phyloP scores from a whole-genome alignment of 2,113 vertebrate species.

The Phylloscopus whistleri region DNA sequence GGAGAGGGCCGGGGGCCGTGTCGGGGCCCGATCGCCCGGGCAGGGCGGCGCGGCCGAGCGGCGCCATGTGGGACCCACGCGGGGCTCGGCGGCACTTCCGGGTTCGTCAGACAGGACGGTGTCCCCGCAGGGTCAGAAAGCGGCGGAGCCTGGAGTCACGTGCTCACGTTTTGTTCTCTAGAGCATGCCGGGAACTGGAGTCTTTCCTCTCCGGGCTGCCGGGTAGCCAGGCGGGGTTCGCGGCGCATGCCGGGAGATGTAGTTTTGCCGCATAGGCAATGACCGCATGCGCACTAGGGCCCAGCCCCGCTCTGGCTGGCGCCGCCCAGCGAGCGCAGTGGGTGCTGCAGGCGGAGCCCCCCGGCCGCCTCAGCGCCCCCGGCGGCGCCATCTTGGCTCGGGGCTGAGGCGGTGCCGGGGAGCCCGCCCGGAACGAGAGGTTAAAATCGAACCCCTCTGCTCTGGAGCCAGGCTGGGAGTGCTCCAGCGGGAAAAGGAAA shows the following conservation, averaged over 20 bases:
- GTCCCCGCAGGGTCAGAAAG: not conserved
- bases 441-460: not conserved
- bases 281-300: not conserved
- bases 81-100: not conserved
- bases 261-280: rapidly evolving
- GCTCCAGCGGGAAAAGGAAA: not conserved
- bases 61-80: not conserved
- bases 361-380: not conserved
- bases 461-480: not conserved
- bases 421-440: rapidly evolving
- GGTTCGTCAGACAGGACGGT: rapidly evolving
- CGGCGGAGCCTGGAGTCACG: rapidly evolving
- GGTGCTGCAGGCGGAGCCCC: not conserved
- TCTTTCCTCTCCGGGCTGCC: rapidly evolving
- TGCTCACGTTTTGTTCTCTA: rapidly evolving
- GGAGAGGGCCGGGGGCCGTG: not conserved
- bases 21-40: not conserved
- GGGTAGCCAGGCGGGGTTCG: rapidly evolving
- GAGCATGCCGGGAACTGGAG: not conserved
- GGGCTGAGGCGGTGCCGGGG: rapidly evolving
- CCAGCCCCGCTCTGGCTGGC: not conserved
- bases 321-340: not conserved
- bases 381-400: not conserved
- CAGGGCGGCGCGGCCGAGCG: not conserved
- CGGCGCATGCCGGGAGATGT: not conserved